Conservation (phyloP, 2,113 vertebrate species). For the Danio rerio region GRCz12tu NC_133183.1:64427501-64428000, state of each 20-base stretch:
- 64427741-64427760: slow-evolving; percentile 80
- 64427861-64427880: no score
- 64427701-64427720: slow-evolving; percentile 67
- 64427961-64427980: no score
- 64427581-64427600: slow-evolving; percentile 93
- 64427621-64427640: slow-evolving; percentile 95
- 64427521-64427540: no score
- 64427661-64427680: slow-evolving; percentile 86
- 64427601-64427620: slow-evolving; percentile 99
- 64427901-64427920: no score
- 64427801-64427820: slow-evolving; percentile 99
- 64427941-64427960: no score
- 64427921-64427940: no score
- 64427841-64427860: slow-evolving; percentile 72
- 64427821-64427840: slow-evolving; percentile 99
- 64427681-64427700: slow-evolving; percentile 74
- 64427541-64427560: no score
- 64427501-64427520: no score
- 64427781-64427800: slow-evolving; percentile 99
- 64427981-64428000: no score
- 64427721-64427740: slow-evolving; percentile 77
- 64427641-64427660: slow-evolving; percentile 90
- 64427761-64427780: slow-evolving; percentile 85
- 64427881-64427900: no score
- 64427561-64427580: slow-evolving; percentile 21